Conservation (phyloP, 92 coral and sea anemone genomes). For the Zoanthus sociatus region DNA sequence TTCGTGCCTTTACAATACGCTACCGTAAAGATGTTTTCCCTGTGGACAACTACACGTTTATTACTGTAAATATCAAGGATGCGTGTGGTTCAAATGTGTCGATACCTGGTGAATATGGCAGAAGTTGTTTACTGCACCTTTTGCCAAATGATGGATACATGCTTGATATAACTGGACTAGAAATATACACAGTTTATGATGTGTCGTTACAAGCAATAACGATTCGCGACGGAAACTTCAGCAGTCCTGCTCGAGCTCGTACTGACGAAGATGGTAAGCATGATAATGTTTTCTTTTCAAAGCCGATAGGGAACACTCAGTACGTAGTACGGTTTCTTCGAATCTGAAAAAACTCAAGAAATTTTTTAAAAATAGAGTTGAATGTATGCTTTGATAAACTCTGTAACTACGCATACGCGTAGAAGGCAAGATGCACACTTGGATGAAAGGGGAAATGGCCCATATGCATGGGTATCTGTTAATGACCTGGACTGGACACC, state of each 20-base stretch:
- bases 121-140: background rate
- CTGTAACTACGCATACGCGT: no score
- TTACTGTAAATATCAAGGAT: background rate
- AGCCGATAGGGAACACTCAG: no score
- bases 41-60: background rate
- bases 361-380: no score
- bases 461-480: no score
- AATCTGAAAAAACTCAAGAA: no score
- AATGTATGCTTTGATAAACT: no score
- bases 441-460: no score
- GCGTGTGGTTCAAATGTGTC: background rate
- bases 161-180: constrained; percentile 58
- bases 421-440: no score
- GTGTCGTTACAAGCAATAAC: constrained; percentile 63
- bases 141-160: constrained; percentile 9
- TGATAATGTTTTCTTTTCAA: no score
- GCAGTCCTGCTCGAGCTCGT: constrained; percentile 31
- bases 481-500: no score
- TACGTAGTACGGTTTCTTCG: no score
- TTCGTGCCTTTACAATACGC: constrained; percentile 56
- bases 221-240: constrained; percentile 58
- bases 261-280: constrained; percentile 77
- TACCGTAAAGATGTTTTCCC: constrained; percentile 57
- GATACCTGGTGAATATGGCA: background rate
- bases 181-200: constrained; percentile 64